phyloP scores from a whole-genome alignment of 1,140 invertebrate genomes.

The Diprion similis region DNA sequence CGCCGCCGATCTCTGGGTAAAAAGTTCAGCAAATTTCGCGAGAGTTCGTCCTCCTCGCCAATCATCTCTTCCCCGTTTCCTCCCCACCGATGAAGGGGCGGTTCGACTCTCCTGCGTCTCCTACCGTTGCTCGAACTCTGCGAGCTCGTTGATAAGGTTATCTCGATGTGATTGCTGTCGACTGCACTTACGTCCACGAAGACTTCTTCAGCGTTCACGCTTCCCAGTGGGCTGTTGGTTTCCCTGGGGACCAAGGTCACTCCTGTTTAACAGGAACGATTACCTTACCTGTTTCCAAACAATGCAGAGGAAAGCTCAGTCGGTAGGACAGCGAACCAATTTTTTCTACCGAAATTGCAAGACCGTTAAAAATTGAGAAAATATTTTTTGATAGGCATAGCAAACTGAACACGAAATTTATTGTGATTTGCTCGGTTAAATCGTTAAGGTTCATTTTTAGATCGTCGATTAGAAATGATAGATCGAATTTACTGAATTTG shows the following conservation, averaged over 20 bases:
- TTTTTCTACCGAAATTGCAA: no score
- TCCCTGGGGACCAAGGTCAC: constrained; percentile 18
- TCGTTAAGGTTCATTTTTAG: no score
- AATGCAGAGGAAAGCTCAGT: no score
- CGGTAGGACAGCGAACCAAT: no score
- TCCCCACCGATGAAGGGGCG: no score
- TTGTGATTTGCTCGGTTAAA: no score
- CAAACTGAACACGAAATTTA: no score
- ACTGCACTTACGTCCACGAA: not conserved
- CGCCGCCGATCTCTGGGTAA: not conserved
- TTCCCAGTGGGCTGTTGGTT: constrained; percentile 12
- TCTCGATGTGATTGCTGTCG: constrained; percentile 21
- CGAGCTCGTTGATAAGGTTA: not conserved
- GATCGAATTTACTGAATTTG: no score
- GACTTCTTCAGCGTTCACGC: constrained; percentile 10
- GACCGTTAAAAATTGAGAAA: no score
- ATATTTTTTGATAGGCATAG: no score
- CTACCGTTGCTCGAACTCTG: not conserved
- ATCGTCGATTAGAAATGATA: no score
- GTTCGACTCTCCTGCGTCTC: no score
- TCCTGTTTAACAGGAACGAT: not conserved
- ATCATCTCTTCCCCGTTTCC: not conserved
- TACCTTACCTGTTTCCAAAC: constrained; percentile 9
- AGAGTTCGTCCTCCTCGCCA: not conserved
- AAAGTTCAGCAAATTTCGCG: not conserved